Base-by-base conservation (phyloP, 2,113 vertebrate species). In the Conger conger region DNA sequence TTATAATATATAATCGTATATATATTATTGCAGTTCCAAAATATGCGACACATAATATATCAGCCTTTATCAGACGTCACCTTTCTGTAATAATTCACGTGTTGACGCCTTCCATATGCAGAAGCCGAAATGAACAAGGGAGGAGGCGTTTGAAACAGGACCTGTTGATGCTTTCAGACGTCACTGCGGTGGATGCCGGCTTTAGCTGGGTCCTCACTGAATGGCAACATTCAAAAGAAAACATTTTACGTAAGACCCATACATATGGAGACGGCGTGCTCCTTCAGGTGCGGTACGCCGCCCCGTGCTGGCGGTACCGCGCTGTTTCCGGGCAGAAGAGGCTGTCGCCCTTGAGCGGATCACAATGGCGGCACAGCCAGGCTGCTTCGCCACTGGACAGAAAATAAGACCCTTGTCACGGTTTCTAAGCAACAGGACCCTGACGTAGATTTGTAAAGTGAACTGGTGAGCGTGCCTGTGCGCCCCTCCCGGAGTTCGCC, bases 381-480 rank as follows among this genome's bases (percentile, higher is more conserved):
- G 42, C 68, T 77, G 81, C 54, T 50, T 20, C 79, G 81, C 54
- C 80, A 88, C 60, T 78, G 57, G 73, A 87, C 90, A 86, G 86
- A 88, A 91, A 87, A 90, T 89, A 91, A 79, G 53, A 30, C 77
- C 36, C 80, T 86, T 80, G n/a, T 53, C 7, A 53, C 45, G 84
- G 90, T 91, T 91, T 87, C 89, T 79, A 88, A 80, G 89, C 89
- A 87, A 90, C 76, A 85, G 87, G 86, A 82, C 83, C 36, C 63
- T 86, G 78, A 86, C 83, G 36, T 85, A 86, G 68, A 88, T 83
- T 40, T 85, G 78, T 68, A 84, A 50, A 86, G 86, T 85, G 68
- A 27, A 36, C 37, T 30, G n/a, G 35, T 36, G 33, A 3, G n/a
- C 63, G 45, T 36, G 63, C 80, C n/a, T 15, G 53, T 50, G 27